Base-by-base conservation (phyloP, 2,888 invertebrate species). In the Perdita meconis region DNA sequence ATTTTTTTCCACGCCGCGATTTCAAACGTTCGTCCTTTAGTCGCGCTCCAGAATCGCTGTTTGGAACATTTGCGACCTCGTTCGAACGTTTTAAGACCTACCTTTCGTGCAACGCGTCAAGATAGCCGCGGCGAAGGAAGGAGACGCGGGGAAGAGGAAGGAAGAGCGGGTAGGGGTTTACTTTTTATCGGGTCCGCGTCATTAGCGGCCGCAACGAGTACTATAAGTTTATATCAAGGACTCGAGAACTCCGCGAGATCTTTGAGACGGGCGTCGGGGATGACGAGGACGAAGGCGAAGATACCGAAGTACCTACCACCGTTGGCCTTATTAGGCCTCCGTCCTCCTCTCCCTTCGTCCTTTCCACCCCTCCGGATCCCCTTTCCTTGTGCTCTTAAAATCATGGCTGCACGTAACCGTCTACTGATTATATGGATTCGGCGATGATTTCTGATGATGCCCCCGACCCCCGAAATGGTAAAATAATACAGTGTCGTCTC, bases 401-500 rank as follows among this genome's bases (percentile, higher is more conserved):
- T 88, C 83, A 87, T 87, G 86, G 86, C 86, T 85, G 87, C 86
- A 86, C 82, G 86, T 86, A 89, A 89, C 87, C 84, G 83, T 86
- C 86, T 83, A 82, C 85, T 89, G 90, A 90, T 90, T 90, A 89
- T 90, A 89, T 89, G 88, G 85, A 90, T 90, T 90, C 87, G 88
- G 85, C 89, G 86, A 90, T 90, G 89, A 90, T 90, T 88, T 90
- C 88, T 89, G 90, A 88, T 86, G 88, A 89, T 88, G 88, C 87
- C 86, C 82, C 85, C 82, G 86, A 84, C 82, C 86, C 82, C 82
- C 85, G 89, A 88, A 90, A 88, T 88, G 87, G 88, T 89, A 84
- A 90, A 90, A 90, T 90, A 90, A 90, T 89, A 89, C 88, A 88
- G 89, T 88, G 89, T 89, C 88, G 87, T 87, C 87, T 89, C 85